Evolutionary conservation across 2,888 invertebrate genomes (phyloP), one percentile per base, ranked within the genome.

Genomic region (Junonia oenone): DNA sequence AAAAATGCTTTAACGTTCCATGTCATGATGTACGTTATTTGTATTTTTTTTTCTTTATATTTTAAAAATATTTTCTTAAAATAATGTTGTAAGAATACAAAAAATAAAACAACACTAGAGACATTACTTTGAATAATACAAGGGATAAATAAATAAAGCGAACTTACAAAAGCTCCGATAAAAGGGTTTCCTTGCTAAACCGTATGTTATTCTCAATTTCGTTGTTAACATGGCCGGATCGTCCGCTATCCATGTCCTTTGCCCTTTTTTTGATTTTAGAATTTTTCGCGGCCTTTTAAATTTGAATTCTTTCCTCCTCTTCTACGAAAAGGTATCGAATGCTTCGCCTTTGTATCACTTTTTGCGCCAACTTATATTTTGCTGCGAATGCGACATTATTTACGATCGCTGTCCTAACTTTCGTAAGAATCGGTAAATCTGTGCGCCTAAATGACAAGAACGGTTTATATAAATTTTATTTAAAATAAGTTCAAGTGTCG

Each of bases 321-420:
- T 89, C 89, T 85, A 79, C 81, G 88, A 89, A 90, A 86, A 83
- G 83, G 83, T 81, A 87, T 85, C 83, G 83, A 78, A 86, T 86
- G 77, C 82, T 80, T 85, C 82, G 83, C 87, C 89, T 89, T 89
- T 90, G 89, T 90, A 85, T 83, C 80, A 85, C 87, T 90, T 90
- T 89, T 89, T 89, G 85, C 77, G 73, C 73, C 71, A 81, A 76
- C 72, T 73, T 74, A 71, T 75, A 81, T 77, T 75, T 76, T 79
- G 83, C 78, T 81, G 68, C 69, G 75, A 80, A 78, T 78, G 75
- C 66, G 71, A 74, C 78, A 78, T 85, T 86, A 85, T 87, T 88
- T 86, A 87, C 81, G 77, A 76, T 66, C 60, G 62, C 60, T 63
- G 73, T 67, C 71, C 73, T 72, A 68, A 65, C 60, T 72, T 72